phyloP scores from a whole-genome alignment of 2,113 vertebrate genomes.

The Centropristis striata region DNA sequence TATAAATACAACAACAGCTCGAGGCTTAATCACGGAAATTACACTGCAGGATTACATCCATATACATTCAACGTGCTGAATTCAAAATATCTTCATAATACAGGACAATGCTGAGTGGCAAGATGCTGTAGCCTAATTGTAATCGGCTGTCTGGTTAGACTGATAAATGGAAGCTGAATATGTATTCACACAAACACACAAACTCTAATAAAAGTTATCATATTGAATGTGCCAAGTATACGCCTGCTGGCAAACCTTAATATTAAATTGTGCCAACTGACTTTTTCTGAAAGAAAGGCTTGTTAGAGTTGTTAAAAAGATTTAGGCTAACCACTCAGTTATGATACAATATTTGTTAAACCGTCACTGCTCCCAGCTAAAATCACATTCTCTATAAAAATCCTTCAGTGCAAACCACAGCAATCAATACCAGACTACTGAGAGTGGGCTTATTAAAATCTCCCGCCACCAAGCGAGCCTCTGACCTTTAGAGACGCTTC shows the following conservation, averaged over 20 bases:
- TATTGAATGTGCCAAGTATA: constrained; percentile 28
- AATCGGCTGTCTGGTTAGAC: constrained; percentile 51
- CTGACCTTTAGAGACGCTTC: constrained; percentile 75
- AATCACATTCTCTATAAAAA: constrained; percentile 57
- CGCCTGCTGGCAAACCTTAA: constrained; percentile 32
- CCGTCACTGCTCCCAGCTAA: constrained; percentile 39
- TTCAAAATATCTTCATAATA: constrained; percentile 43
- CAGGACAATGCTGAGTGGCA: constrained; percentile 12
- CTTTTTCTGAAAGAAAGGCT: constrained; percentile 43
- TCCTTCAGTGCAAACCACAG: constrained; percentile 43
- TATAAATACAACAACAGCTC: constrained; percentile 46
- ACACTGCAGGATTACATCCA: constrained; percentile 36
- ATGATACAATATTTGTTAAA: constrained; percentile 62
- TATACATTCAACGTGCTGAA: constrained; percentile 31
- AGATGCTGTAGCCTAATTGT: constrained; percentile 39
- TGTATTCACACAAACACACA: constrained; percentile 41
- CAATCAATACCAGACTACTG: constrained; percentile 70
- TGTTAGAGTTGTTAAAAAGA: constrained; percentile 48
- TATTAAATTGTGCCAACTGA: constrained; percentile 31
- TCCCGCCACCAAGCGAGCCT: constrained; percentile 49
- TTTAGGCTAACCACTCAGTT: constrained; percentile 47
- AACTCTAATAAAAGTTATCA: constrained; percentile 51
- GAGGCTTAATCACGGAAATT: constrained; percentile 61
- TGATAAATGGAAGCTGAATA: constrained; percentile 54
- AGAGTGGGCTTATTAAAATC: constrained; percentile 62